Base-by-base conservation (phyloP, 2,113 vertebrate species). In the Peromyscus leucopus region DNA sequence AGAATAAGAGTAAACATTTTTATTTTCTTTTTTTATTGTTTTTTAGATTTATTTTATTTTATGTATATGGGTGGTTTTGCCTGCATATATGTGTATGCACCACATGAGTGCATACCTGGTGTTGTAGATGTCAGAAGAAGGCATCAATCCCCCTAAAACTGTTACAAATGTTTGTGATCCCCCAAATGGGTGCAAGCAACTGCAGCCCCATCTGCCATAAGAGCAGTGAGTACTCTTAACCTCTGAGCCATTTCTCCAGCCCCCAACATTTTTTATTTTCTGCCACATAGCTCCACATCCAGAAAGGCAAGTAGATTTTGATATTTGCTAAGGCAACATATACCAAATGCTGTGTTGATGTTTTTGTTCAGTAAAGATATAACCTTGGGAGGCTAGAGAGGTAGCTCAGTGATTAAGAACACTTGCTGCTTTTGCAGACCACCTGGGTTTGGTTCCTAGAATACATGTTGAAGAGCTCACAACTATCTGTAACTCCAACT, bases 311-410 rank as follows among this genome's bases (percentile, higher is more conserved):
- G 91, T 51, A 93, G 80, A 57, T 93, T 28, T 74, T 83, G 39
- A 91, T 48, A 80, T 80, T 75, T 97, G 76, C 26, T 95, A 93
- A 76, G 26, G 78, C 42, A 89, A 39, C 33, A 89, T 28, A 61
- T 89, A 39, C 65, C 82, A 93, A 76, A 96, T 71, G 78, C 65
- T 91, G 39, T 59, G 28, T 46, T 83, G 57, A 79, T 96, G 51
- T 51, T 51, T 92, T 95, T 39, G 11, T 79, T 33, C 28, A 71
- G 26, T 76, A 91, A 97, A 95, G 55, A 88, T 84, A 90, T 15
- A 48, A 89, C 6, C 19, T 39, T 91, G 31, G 67, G 48, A 59
- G 36, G 33, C 36, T 31, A 22, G 46, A 71, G 17, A 88, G 33
- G 55, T 51, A 12, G 65, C 33, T 88, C 85, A 71, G 85, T 51